phyloP scores from a whole-genome alignment of 2,113 vertebrate genomes.

The Psittacula cyanocephala region DNA sequence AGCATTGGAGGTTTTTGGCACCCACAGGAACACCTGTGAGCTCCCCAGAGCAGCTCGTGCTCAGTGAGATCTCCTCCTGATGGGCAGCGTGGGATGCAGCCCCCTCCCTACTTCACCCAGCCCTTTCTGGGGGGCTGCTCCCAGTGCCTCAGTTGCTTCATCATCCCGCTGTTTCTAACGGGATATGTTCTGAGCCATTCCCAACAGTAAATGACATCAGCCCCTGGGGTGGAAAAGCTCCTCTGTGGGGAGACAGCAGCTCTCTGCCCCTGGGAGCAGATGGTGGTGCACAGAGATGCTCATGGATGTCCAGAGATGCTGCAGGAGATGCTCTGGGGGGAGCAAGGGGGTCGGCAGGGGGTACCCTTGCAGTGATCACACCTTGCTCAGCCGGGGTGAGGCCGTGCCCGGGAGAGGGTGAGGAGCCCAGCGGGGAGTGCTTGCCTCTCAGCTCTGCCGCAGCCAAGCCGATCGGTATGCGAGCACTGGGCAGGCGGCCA shows the following conservation, averaged over 20 bases:
- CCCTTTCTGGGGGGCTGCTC: not conserved
- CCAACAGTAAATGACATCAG: conserved; percentile 1
- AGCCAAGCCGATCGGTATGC: conserved; percentile 23
- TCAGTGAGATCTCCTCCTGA: not conserved
- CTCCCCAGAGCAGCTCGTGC: not conserved
- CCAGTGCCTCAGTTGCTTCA: not conserved
- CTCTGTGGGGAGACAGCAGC: not conserved
- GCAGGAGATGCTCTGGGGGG: not conserved
- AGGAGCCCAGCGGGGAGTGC: not conserved
- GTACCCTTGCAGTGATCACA: not conserved
- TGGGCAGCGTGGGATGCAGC: not conserved
- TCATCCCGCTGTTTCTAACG: not conserved
- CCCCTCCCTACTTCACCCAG: not conserved
- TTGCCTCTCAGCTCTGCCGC: not conserved
- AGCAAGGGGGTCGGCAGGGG: fast-evolving
- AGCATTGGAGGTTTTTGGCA: conserved; percentile 34
- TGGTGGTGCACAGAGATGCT: not conserved
- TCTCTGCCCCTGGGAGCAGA: not conserved
- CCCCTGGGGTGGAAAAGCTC: not conserved
- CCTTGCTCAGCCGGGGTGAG: not conserved
- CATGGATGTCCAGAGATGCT: not conserved
- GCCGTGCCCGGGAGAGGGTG: not conserved
- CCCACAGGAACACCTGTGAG: conserved; percentile 39
- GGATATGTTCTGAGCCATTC: not conserved
- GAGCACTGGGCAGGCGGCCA: conserved; percentile 54